Evolutionary conservation across 2,113 vertebrate genomes (phyloP).

Genomic region (Tursiops truncatus): DNA sequence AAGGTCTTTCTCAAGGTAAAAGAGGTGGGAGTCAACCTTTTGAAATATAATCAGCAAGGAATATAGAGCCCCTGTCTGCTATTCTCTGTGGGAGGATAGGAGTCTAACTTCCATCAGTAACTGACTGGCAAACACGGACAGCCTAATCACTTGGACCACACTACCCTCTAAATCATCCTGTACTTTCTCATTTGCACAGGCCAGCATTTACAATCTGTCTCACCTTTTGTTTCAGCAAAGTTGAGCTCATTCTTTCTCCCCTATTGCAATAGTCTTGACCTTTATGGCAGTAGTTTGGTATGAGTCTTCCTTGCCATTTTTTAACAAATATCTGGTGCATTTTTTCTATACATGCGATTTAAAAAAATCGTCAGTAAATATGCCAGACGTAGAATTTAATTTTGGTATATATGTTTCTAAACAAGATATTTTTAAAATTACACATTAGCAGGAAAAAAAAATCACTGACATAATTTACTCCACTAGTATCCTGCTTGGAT

Average conservation of each 20-base stretch:
- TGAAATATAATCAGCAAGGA: not conserved
- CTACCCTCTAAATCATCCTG: not conserved
- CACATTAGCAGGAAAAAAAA: not conserved
- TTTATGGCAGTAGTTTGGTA: not conserved
- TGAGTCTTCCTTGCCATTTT: not conserved
- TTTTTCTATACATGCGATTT: not conserved
- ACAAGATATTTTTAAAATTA: not conserved
- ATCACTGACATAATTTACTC: not conserved
- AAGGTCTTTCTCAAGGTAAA: not conserved
- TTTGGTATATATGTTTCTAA: not conserved
- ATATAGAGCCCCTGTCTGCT: not conserved
- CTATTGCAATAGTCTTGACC: not conserved
- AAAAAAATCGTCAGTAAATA: not conserved
- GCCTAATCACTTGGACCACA: not conserved
- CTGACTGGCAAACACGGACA: not conserved
- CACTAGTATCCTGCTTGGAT: not conserved
- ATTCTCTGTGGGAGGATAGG: not conserved
- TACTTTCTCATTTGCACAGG: not conserved
- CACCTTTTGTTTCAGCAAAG: not conserved
- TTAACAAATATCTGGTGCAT: not conserved
- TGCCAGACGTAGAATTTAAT: not conserved
- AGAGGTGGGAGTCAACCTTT: not conserved
- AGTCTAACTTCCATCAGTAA: not conserved
- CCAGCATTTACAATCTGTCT: not conserved
- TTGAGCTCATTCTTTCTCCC: not conserved